Conservation (phyloP, 1,140 invertebrate genomes). For the Forficula auricularia region DNA sequence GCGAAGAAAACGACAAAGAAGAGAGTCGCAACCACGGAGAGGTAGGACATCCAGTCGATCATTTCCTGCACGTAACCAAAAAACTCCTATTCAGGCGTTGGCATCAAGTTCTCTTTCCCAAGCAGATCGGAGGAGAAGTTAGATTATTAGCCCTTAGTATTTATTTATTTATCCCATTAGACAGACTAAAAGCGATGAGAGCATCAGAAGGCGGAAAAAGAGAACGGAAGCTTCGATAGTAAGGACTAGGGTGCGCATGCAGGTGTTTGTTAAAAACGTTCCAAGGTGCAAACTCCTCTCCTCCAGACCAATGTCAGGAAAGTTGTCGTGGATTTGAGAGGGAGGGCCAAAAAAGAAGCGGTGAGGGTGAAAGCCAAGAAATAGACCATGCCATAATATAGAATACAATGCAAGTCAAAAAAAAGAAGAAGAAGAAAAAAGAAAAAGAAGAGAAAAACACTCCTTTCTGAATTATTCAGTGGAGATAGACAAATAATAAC, state of each 20-base stretch:
- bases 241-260: background rate
- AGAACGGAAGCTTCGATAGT: background rate
- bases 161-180: background rate
- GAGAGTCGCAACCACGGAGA: conserved; percentile 83
- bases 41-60: conserved; percentile 93
- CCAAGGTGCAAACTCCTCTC: conserved; percentile 15
- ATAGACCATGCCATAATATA: background rate
- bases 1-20: conserved; percentile 95
- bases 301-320: conserved; percentile 33
- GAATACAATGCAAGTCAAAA: too few relatives aligned
- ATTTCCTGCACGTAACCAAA: conserved; percentile 92
- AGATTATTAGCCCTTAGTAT: background rate
- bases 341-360: conserved; percentile 14
- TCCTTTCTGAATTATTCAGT: background rate
- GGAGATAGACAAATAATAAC: background rate
- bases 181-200: background rate
- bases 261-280: background rate
- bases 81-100: conserved; percentile 68
- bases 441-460: background rate
- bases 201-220: background rate
- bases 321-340: conserved; percentile 29
- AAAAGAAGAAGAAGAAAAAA: too few relatives aligned
- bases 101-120: conserved; percentile 36
- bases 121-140: conserved; percentile 31
- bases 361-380: conserved; percentile 12